Evolutionary conservation across 2,888 invertebrate species (phyloP).

Genomic region (Rapana venosa): DNA sequence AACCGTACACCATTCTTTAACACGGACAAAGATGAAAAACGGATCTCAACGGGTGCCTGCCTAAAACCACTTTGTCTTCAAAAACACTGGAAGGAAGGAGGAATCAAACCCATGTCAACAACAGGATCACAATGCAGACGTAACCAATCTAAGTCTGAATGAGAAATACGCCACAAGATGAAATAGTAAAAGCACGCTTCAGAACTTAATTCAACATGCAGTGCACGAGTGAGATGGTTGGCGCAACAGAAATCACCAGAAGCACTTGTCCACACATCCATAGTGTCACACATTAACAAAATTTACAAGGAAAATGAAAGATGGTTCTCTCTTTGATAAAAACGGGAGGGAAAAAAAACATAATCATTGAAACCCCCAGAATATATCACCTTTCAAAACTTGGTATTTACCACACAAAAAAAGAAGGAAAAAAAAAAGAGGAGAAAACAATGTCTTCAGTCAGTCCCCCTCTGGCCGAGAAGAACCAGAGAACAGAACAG

Average conservation of each 20-base stretch:
- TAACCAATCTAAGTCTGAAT: background rate
- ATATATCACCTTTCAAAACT: conserved; percentile 23
- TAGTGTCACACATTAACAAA: conserved; percentile 19
- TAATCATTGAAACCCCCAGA: background rate
- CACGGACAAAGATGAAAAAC: conserved; percentile 40
- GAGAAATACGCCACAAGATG: conserved; percentile 15
- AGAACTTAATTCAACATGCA: conserved; percentile 25
- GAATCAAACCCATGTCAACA: conserved; percentile 13
- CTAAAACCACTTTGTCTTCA: conserved; percentile 19
- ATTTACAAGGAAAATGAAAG: conserved; percentile 20
- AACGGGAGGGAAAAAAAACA: background rate
- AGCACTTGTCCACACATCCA: conserved; percentile 24
- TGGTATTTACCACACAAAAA: too few relatives aligned
- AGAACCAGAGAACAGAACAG: background rate
- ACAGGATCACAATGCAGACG: conserved; percentile 31
- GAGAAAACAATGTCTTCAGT: background rate
- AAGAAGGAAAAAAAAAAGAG: background rate
- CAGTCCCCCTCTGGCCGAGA: background rate
- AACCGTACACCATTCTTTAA: conserved; percentile 39
- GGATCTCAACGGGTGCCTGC: conserved; percentile 40
- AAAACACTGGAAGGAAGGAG: background rate
- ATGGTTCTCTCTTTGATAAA: conserved; percentile 14
- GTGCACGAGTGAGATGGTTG: conserved; percentile 28
- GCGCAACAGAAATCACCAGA: background rate
- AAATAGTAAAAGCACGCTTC: background rate